A percentile compares a stretch with the other conserved stretches of the same genome.
phyloP scores from a whole-genome alignment of 2,888 invertebrate species.

The Diarsia dahlii region DNA sequence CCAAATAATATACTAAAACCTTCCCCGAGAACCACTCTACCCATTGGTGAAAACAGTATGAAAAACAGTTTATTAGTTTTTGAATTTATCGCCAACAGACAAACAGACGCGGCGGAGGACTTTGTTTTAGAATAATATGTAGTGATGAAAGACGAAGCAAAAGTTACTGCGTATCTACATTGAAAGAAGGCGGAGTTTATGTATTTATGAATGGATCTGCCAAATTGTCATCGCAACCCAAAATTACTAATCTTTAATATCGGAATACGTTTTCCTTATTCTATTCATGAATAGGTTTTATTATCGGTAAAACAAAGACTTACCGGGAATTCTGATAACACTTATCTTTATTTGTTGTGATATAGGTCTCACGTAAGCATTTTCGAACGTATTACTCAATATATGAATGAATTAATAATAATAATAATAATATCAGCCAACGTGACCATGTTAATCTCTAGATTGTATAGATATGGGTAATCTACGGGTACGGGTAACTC shows the following conservation, averaged over 20 bases:
- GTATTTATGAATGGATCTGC: background rate
- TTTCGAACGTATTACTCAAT: background rate
- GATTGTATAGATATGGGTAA: background rate
- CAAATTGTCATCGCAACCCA: background rate
- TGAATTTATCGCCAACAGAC: no score
- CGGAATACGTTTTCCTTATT: conserved; percentile 29
- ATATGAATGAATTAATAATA: conserved; percentile 24
- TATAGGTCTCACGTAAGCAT: conserved; percentile 9
- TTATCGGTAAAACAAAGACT: background rate
- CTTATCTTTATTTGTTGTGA: conserved; percentile 17
- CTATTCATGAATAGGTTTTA: conserved; percentile 7
- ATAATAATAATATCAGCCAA: no score
- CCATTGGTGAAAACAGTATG: no score
- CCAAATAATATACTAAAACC: no score
- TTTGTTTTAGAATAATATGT: no score
- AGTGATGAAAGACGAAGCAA: no score
- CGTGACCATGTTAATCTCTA: background rate
- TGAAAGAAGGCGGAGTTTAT: background rate
- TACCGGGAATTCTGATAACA: conserved; percentile 26
- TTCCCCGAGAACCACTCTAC: no score
- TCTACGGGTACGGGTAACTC: background rate
- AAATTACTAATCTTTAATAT: background rate
- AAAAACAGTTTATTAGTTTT: no score
- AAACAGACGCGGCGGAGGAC: no score
- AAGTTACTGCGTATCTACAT: no score